Conservation (phyloP, 2,113 vertebrate genomes). For the Pteropus alecto region DNA sequence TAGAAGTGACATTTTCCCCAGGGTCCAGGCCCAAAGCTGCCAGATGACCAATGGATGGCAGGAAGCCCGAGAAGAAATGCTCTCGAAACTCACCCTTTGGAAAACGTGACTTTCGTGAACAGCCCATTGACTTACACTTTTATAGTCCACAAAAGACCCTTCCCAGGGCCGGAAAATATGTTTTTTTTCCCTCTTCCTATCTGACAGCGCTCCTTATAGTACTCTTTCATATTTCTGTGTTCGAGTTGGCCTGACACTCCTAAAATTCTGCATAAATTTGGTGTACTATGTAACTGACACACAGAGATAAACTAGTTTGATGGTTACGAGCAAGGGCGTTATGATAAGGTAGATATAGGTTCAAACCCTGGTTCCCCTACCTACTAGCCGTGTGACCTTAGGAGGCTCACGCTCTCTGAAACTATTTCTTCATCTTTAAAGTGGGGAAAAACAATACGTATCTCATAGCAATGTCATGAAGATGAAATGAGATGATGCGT, state of each 20-base stretch:
- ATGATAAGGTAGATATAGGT: not conserved
- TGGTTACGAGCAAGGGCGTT: not conserved
- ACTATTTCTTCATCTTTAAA: not conserved
- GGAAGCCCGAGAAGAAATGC: not conserved
- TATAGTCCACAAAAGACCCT: not conserved
- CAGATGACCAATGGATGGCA: not conserved
- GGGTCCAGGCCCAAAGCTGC: not conserved
- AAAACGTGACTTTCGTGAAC: not conserved
- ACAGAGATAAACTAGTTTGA: not conserved
- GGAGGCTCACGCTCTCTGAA: not conserved
- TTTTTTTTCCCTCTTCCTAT: not conserved
- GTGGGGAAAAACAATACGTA: not conserved
- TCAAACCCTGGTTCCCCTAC: not conserved
- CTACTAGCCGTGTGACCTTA: not conserved
- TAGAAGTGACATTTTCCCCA: not conserved
- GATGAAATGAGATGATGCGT: not conserved
- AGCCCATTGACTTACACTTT: not conserved
- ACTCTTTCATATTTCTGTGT: not conserved
- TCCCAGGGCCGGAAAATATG: not conserved
- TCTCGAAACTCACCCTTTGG: constrained; percentile 1
- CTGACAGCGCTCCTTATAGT: not conserved
- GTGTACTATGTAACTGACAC: not conserved
- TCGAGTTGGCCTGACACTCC: not conserved
- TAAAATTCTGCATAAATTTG: not conserved
- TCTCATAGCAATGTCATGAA: not conserved